phyloP scores from a whole-genome alignment of 2,888 invertebrate species.

The Microctonus aethiopoides region DNA sequence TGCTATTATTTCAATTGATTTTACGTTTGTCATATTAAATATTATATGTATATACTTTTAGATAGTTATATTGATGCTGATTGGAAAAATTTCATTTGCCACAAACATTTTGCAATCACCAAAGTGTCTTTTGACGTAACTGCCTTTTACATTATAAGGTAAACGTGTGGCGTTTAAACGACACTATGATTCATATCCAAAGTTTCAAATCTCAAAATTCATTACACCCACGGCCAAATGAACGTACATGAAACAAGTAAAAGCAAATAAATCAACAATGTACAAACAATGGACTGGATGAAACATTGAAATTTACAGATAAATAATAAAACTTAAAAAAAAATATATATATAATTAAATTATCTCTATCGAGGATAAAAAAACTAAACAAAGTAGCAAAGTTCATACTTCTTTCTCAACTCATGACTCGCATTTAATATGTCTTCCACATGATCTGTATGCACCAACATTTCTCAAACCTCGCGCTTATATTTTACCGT shows the following conservation, averaged over 20 bases:
- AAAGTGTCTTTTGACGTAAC: not conserved
- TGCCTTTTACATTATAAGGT: not conserved
- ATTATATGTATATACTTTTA: not conserved
- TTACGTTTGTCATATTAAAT: not conserved
- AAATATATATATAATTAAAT: too few relatives aligned
- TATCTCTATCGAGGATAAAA: too few relatives aligned
- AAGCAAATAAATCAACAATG: not conserved
- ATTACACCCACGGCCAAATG: not conserved
- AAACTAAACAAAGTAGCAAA: too few relatives aligned
- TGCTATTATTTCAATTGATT: not conserved
- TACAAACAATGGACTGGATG: too few relatives aligned
- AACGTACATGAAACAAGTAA: not conserved
- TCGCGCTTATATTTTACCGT: constrained; percentile 8
- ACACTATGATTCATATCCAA: not conserved
- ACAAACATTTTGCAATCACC: not conserved
- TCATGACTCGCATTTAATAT: constrained; percentile 23
- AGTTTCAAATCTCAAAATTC: not conserved
- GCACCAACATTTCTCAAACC: constrained; percentile 1
- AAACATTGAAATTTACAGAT: too few relatives aligned
- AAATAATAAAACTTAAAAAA: too few relatives aligned
- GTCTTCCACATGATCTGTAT: constrained; percentile 1
- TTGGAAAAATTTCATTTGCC: not conserved
- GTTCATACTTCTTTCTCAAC: too few relatives aligned
- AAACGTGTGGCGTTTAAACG: not conserved
- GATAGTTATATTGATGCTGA: not conserved